Base-by-base conservation (phyloP, 2,888 invertebrate species). In the Himalopsyche anomala region DNA sequence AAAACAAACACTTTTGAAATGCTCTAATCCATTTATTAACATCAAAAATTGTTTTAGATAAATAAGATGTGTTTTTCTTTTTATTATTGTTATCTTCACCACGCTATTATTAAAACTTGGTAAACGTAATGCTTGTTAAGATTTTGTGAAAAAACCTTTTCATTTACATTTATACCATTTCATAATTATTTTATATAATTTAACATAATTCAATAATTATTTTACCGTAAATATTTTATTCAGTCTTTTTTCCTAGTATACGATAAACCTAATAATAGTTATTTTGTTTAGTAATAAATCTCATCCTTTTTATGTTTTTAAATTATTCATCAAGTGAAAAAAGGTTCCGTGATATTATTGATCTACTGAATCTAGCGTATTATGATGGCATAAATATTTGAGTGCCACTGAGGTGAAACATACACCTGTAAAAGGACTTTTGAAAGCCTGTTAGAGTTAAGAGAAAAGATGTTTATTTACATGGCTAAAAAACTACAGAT, bases 321-420 rank as follows among this genome's bases (percentile, higher is more conserved):
- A 62, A 62, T 62, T 62, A 62, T 62, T 62, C 62, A 62, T 28
- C 28, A 11, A 28, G 19, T 6, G 19, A 62, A 62, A 62, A 62
- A 62, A 62, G 19, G n/a, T 28, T 62, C 19, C 28, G 3, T n/a
- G 62, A 19, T 62, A 19, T 62, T 62, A 62, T 62, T 62, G 62
- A 28, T 62, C 19, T 19, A 12, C 19, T 19, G 62, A 19, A 62
- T 62, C 62, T 28, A 19, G 28, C 62, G 62, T 62, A 62, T 62
- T 62, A 56, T 19, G 28, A 2, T 28, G 8, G 62, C 28, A 62
- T 62, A 62, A 62, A 62, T 62, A 62, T 62, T 62, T 62, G 62
- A 62, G 62, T 62, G 11, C 19, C 62, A 62, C 62, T 62, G 62
- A 62, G 62, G 62, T 62, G 62, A 62, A 62, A 62, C 62, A 62